phyloP scores from a whole-genome alignment of 1,140 invertebrate species.

The Triops longicaudatus region DNA sequence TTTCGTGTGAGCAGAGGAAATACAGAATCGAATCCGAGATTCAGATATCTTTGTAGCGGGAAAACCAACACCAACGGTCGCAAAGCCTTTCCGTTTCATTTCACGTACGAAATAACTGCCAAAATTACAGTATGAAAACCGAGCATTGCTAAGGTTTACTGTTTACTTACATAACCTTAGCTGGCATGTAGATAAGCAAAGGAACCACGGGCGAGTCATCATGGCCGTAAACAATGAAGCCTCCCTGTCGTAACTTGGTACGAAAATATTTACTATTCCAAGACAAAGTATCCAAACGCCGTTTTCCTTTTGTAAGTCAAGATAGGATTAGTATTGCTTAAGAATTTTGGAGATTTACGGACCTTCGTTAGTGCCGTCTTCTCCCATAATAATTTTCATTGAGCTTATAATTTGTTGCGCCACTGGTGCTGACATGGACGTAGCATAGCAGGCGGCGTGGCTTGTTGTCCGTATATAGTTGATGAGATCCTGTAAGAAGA shows the following conservation, averaged over 20 bases:
- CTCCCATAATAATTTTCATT: constrained; percentile 81
- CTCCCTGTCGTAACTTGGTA: constrained; percentile 72
- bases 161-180: constrained; percentile 74
- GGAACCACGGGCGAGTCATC: constrained; percentile 95
- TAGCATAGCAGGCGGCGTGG: constrained; percentile 80
- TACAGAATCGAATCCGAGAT: constrained; percentile 87
- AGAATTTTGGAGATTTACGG: too few relatives aligned
- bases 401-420: constrained; percentile 82
- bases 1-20: constrained; percentile 92
- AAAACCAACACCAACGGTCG: constrained; percentile 92
- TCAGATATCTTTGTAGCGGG: constrained; percentile 92
- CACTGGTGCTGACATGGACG: constrained; percentile 80
- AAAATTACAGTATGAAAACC: background rate
- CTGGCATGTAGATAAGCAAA: constrained; percentile 85
- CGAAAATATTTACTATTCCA: constrained; percentile 84
- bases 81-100: constrained; percentile 70
- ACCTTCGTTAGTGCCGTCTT: constrained; percentile 66
- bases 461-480: constrained; percentile 68
- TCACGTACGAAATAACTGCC: constrained; percentile 76
- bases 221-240: constrained; percentile 93
- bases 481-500: constrained; percentile 59
- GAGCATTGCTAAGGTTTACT: constrained; percentile 16
- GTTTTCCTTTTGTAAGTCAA: constrained; percentile 42
- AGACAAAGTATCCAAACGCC: constrained; percentile 63
- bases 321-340: constrained; percentile 30